Evolutionary conservation across 2,113 vertebrate genomes (phyloP), one percentile per base, ranked within the genome.

Genomic region (Microcebus tavaratra): DNA sequence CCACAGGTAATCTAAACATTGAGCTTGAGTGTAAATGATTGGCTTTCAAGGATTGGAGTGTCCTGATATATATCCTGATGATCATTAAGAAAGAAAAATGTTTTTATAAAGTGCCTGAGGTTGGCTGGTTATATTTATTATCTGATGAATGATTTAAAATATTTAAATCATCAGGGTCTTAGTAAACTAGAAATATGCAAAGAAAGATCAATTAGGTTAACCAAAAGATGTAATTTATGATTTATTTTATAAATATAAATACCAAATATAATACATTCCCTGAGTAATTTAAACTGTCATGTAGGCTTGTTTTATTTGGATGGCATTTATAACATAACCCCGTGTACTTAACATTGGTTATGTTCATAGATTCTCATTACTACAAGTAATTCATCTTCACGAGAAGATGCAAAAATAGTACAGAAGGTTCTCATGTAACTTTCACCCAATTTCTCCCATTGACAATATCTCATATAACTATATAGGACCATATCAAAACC

Each of bases 41-140:
- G 63, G 72, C 29, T 87, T 87, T 78, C 48, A 57, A 48, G 79
- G 7, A 87, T 70, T 79, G 57, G 6, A 18, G 9, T 79, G 73
- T 36, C 48, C 82, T 17, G 29, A 55, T 48, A 85, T 57, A 59
- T 29, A 48, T 57, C 21, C 48, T 31, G 27, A 57, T 87, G 91
- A 79, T 78, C n/a, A 86, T 78, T 93, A 79, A 86, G n/a, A 93
- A 86, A 68, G 48, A 84, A 57, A 87, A 68, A 15, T 93, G 27
- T 79, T 87, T 93, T 78, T 78, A 57, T 68, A 67, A 79, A 59
- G 36, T 87, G 25, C 36, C 31, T 87, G 61, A 93, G 25, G 36
- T 68, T 87, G 50, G 68, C 36, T 68, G 68, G 23, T 53, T 34
- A 63, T 83, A 70, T 84, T 92, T 75, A 75, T 39, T 61, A 73